Evolutionary conservation across 1,140 invertebrate species (phyloP).

Genomic region (Mamestra configurata): DNA sequence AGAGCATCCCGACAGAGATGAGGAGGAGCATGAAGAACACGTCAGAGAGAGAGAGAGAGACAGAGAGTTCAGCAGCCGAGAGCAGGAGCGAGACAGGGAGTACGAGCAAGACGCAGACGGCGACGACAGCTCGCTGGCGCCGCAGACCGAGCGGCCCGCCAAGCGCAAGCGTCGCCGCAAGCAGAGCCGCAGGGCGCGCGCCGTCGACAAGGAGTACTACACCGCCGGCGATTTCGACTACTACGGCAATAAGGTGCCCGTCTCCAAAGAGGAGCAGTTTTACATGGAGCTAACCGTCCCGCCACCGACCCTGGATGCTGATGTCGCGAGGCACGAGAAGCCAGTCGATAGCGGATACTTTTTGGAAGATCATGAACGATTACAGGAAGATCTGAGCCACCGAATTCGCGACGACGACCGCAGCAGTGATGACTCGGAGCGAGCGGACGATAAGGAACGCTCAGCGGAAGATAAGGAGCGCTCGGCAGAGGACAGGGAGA

Average conservation of each 20-base stretch:
- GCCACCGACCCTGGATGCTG: constrained; percentile 68
- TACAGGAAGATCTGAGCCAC: constrained; percentile 60
- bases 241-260: constrained; percentile 72
- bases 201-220: constrained; percentile 60
- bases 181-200: constrained; percentile 66
- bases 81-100: constrained; percentile 53
- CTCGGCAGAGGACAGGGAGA: constrained; percentile 43
- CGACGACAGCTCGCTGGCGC: constrained; percentile 63
- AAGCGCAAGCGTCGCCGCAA: constrained; percentile 75
- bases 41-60: too few relatives aligned
- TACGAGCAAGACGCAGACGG: constrained; percentile 67
- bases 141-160: constrained; percentile 66
- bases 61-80: constrained; percentile 20
- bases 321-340: constrained; percentile 68
- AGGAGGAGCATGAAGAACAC: constrained; percentile 54
- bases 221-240: constrained; percentile 79
- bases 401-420: constrained; percentile 47
- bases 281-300: constrained; percentile 69
- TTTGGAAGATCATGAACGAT: constrained; percentile 74
- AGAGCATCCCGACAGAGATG: constrained; percentile 67
- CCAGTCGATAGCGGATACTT: constrained; percentile 65
- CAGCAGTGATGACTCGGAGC: constrained; percentile 43
- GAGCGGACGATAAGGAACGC: constrained; percentile 50
- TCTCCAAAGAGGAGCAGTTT: constrained; percentile 75
- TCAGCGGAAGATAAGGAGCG: constrained; percentile 63